Evolutionary conservation across 2,113 vertebrate genomes (phyloP), one percentile per base, ranked within the genome.

Genomic region (Psittacula cyanocephala): DNA sequence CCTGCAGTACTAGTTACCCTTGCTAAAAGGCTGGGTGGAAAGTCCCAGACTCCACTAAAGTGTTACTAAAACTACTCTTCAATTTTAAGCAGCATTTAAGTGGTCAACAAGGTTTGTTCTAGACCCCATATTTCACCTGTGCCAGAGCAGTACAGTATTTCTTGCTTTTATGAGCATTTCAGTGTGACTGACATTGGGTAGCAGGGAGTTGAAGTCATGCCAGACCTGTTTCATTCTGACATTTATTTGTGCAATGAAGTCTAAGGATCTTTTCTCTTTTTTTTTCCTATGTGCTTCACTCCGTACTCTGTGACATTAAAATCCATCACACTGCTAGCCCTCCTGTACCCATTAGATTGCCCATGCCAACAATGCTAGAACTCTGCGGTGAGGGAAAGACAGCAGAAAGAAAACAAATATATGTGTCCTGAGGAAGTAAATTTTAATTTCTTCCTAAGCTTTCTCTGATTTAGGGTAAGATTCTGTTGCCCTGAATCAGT

Each of bases 211-310:
- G 71, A 76, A 94, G 59, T n/a, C 63, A 43, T 27, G 82, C 75
- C 80, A 95, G 82, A 86, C 41, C 90, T 88, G 88, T 74, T 91
- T 90, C 68, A 67, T 77, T 86, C 72, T 94, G 79, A 88, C 76
- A 70, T 94, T 93, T 83, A 86, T 92, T 90, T 88, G 82, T 70
- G 68, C 94, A 92, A 67, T 78, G 80, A 96, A 97, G 94, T 67
- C 64, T 76, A 80, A 94, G 44, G 79, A 95, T 88, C 44, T 91
- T 91, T 94, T 71, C 15, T 85, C 16, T 17, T 47, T 47, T 78
- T 37, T 57, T 57, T 53, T 4, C 9, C 41, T 12, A 4, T 33
- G 64, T 67, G 69, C 68, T 90, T 88, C 71, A 65, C 59, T 95
- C 59, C n/a, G 49, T 90, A 67, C 37, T 83, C 68, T 65, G 63